Evolutionary conservation across 2,797 vertebrate genomes (phyloP).

Genomic region (Sebastolobus altivelis): DNA sequence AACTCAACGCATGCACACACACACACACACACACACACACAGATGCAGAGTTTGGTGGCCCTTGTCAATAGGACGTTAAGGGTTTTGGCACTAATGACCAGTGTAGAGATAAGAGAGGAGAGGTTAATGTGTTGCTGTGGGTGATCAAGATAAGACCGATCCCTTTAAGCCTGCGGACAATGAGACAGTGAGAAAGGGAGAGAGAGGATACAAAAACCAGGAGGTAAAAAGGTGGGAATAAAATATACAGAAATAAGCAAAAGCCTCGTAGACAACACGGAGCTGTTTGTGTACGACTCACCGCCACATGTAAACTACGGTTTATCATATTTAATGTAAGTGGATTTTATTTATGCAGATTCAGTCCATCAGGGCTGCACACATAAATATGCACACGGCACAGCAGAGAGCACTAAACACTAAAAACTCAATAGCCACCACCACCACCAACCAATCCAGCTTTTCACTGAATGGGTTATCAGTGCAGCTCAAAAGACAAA

Average conservation of each 20-base stretch:
- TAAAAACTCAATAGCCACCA: slow-evolving; percentile 43
- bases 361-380: slow-evolving; percentile 21
- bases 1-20: slow-evolving; percentile 55
- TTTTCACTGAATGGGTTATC: slow-evolving; percentile 62
- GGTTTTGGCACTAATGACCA: slow-evolving; percentile 86
- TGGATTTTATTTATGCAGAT: slow-evolving; percentile 29
- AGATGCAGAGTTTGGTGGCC: slow-evolving; percentile 56
- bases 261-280: neutral
- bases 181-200: slow-evolving; percentile 68
- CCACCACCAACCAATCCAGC: slow-evolving; percentile 31
- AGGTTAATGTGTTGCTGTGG: slow-evolving; percentile 86
- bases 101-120: slow-evolving; percentile 82
- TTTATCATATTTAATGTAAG: slow-evolving; percentile 37
- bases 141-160: slow-evolving; percentile 83
- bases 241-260: slow-evolving; percentile 31
- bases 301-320: slow-evolving; percentile 6
- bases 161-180: slow-evolving; percentile 78
- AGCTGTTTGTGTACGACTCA: neutral
- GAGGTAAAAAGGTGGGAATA: slow-evolving; percentile 4
- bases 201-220: slow-evolving; percentile 21
- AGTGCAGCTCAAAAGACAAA: slow-evolving; percentile 66
- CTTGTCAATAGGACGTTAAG: slow-evolving; percentile 84
- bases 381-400: slow-evolving; percentile 44
- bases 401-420: slow-evolving; percentile 31
- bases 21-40: slow-evolving; percentile 46